A percentile compares a stretch with the other conserved stretches of the same genome.
phyloP scores from a whole-genome alignment of 1,140 invertebrate genomes.

The Melitaea cinxia region DNA sequence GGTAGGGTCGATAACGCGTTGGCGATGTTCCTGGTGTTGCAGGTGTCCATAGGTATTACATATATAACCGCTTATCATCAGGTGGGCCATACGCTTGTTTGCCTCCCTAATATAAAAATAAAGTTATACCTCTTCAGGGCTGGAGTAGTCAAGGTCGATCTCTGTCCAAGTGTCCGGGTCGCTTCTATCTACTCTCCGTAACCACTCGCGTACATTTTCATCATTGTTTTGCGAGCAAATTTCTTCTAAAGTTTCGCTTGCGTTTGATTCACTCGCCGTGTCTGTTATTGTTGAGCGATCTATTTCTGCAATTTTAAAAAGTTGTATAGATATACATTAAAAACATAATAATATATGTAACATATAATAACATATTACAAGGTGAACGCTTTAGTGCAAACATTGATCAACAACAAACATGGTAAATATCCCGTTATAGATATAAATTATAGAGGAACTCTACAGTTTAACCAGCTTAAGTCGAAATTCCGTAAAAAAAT shows the following conservation, averaged over 20 bases:
- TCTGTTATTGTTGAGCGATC: constrained; percentile 67
- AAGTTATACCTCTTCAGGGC: constrained; percentile 75
- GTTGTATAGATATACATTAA: not conserved
- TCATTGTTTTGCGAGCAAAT: constrained; percentile 58
- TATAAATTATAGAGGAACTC: too few species aligned
- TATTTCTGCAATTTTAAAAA: constrained; percentile 47
- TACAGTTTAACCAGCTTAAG: too few species aligned
- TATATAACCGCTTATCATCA: too few species aligned
- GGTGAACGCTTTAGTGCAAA: too few species aligned
- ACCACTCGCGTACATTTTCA: constrained; percentile 66
- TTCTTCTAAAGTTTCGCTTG: constrained; percentile 65
- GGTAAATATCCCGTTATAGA: too few species aligned
- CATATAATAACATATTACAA: too few species aligned
- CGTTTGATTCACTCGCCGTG: constrained; percentile 62
- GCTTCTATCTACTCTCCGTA: constrained; percentile 51
- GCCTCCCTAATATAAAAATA: not conserved
- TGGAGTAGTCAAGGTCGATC: constrained; percentile 80
- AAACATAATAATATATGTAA: not conserved
- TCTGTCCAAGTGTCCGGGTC: constrained; percentile 82
- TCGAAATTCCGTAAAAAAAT: too few species aligned
- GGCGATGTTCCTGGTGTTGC: too few species aligned
- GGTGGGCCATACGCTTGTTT: too few species aligned
- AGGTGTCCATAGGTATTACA: too few species aligned
- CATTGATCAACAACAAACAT: too few species aligned
- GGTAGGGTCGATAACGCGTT: too few species aligned